Conservation (phyloP, 2,797 vertebrate genomes). For the Bufotes viridis region DNA sequence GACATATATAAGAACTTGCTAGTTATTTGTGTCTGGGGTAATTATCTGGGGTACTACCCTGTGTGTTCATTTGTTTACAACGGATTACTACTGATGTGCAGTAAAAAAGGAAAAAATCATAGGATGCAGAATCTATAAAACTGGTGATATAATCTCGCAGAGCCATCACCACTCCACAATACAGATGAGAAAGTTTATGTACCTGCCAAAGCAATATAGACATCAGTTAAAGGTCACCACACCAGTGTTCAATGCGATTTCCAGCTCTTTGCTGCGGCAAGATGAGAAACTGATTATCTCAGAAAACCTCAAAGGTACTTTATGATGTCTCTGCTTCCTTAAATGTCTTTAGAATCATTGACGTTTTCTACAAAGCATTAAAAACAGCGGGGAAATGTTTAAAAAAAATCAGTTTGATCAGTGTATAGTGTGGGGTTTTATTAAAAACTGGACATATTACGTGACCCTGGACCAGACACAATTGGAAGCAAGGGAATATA, state of each 20-base stretch:
- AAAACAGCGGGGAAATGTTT: neutral
- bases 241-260: constrained; percentile 54
- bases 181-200: constrained; percentile 55
- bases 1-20: neutral
- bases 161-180: constrained; percentile 50
- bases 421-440: neutral
- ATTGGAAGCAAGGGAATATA: neutral
- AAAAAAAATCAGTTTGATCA: neutral
- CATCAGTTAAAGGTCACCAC: constrained; percentile 58
- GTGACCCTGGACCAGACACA: neutral
- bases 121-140: constrained; percentile 34
- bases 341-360: constrained; percentile 29
- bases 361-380: neutral
- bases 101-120: constrained; percentile 35
- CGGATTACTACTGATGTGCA: constrained; percentile 44
- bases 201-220: constrained; percentile 60
- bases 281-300: constrained; percentile 56
- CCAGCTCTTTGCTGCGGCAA: constrained; percentile 47
- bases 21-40: neutral
- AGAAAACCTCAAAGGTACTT: constrained; percentile 57
- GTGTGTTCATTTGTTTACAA: constrained; percentile 29
- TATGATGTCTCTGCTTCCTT: constrained; percentile 32
- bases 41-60: neutral
- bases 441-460: constrained; percentile 4
- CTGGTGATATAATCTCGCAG: constrained; percentile 37